Conservation (phyloP, 1,140 invertebrate genomes). For the Helicoverpa armigera region DNA sequence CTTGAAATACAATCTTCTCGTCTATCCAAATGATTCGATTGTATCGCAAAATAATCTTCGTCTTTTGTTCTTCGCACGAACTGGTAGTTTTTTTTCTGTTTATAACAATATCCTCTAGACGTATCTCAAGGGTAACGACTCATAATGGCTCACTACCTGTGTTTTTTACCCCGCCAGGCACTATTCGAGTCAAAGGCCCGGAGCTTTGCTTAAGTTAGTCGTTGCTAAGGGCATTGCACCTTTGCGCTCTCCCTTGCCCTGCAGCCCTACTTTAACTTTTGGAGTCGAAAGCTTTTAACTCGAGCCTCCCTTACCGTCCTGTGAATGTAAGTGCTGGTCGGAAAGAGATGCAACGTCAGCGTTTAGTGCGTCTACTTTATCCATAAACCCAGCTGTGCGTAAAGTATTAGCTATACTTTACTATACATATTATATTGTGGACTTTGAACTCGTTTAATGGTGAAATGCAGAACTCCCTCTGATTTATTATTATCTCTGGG, state of each 20-base stretch:
- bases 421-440: slow-evolving; percentile 77
- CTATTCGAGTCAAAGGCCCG: slow-evolving; percentile 78
- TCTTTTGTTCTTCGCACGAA: slow-evolving; percentile 16
- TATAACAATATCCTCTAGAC: slow-evolving; percentile 77
- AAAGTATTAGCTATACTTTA: slow-evolving; percentile 66
- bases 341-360: slow-evolving; percentile 79
- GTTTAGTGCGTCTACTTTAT: slow-evolving; percentile 68
- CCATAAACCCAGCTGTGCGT: slow-evolving; percentile 77
- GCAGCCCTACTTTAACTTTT: slow-evolving; percentile 83
- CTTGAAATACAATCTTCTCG: neutral
- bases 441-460: slow-evolving; percentile 83
- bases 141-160: slow-evolving; percentile 81
- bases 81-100: slow-evolving; percentile 39
- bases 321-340: slow-evolving; percentile 60
- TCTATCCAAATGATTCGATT: neutral
- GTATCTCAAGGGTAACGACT: slow-evolving; percentile 81
- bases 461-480: slow-evolving; percentile 74
- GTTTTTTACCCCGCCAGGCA: slow-evolving; percentile 76
- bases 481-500: slow-evolving; percentile 69
- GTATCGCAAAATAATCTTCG: slow-evolving; percentile 20
- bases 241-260: slow-evolving; percentile 83
- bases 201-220: slow-evolving; percentile 75
- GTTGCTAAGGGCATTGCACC: slow-evolving; percentile 82
- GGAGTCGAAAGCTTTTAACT: slow-evolving; percentile 71
- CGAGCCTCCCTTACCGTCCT: slow-evolving; percentile 65